Percentiles rank a stretch among this genome's conserved stretches.
Conservation (phyloP, 1,140 invertebrate species). For the Pissodes strobi region DNA sequence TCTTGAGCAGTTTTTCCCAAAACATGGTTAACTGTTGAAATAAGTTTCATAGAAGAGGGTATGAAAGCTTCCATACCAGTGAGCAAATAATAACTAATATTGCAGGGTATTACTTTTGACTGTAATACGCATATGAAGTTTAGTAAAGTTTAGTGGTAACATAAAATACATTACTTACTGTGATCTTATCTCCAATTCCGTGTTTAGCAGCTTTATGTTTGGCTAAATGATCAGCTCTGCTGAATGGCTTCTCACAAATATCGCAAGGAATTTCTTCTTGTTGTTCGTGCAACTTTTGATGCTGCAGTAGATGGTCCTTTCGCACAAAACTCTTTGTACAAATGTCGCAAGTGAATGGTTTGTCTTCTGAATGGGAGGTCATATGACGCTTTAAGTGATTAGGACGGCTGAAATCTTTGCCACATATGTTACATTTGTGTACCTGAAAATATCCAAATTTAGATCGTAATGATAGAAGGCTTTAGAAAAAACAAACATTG, state of each 20-base stretch:
- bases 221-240: conserved; percentile 56
- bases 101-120: too few species aligned
- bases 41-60: too few species aligned
- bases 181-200: conserved; percentile 49
- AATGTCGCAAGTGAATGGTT: conserved; percentile 59
- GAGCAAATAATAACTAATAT: too few species aligned
- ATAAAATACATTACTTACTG: too few species aligned
- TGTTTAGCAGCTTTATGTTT: conserved; percentile 59
- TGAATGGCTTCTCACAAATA: conserved; percentile 58
- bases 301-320: conserved; percentile 58
- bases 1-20: too few species aligned
- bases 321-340: conserved; percentile 60
- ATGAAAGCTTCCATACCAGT: too few species aligned
- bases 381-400: conserved; percentile 51
- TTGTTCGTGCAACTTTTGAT: conserved; percentile 53
- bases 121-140: too few species aligned
- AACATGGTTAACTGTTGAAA: too few species aligned
- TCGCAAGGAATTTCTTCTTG: conserved; percentile 58
- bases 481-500: too few species aligned
- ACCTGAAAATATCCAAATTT: conserved; percentile 17
- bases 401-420: conserved; percentile 45
- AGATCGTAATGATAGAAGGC: background rate
- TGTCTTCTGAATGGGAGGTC: conserved; percentile 45
- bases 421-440: conserved; percentile 46
- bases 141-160: too few species aligned